These are phyloP conservation scores for Drosophila glabriapex DNA, from an alignment of 2,888 invertebrate genomes.

Conservation along the genomic window DNA sequence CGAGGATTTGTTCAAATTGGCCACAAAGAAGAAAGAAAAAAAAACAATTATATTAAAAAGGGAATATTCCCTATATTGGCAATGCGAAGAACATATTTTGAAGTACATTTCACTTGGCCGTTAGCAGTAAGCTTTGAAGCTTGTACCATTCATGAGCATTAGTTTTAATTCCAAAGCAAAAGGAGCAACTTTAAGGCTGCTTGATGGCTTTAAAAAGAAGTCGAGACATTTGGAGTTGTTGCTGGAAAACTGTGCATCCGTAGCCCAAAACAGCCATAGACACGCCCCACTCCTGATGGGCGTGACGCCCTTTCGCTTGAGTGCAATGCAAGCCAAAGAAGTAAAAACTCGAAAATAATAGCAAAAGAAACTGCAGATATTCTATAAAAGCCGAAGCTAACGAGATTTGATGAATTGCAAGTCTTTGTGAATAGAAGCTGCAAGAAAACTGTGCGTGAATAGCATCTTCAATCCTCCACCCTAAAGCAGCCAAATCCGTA, in stretches of 20 bases:
- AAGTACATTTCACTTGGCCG: slow-evolving; percentile 3
- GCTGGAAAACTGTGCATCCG: not conserved
- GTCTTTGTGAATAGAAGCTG: slow-evolving; percentile 75
- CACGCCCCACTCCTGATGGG: slow-evolving; percentile 33
- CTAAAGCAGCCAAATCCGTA: slow-evolving; percentile 7
- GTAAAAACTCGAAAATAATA: slow-evolving; percentile 43
- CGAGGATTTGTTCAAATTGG: slow-evolving; percentile 1
- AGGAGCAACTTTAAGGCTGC: slow-evolving; percentile 8
- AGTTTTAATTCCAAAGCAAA: not conserved
- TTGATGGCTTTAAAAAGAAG: slow-evolving; percentile 25
- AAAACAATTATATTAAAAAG: not conserved
- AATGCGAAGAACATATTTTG: slow-evolving; percentile 3
- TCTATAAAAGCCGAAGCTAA: slow-evolving; percentile 79
- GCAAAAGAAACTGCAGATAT: slow-evolving; percentile 73
- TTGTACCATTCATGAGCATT: slow-evolving; percentile 10
- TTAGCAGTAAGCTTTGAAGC: not conserved
- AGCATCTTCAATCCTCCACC: slow-evolving; percentile 33
- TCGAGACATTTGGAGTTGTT: slow-evolving; percentile 4
- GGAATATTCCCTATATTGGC: not conserved
- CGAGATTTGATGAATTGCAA: slow-evolving; percentile 80
- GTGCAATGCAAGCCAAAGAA: slow-evolving; percentile 44
- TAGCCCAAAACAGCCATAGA: not conserved
- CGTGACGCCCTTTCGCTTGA: slow-evolving; percentile 55
- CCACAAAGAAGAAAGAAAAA: no score
- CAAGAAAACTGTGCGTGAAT: slow-evolving; percentile 74